phyloP scores from a whole-genome alignment of 2,888 invertebrate species.

The Trachelus iudaicus region DNA sequence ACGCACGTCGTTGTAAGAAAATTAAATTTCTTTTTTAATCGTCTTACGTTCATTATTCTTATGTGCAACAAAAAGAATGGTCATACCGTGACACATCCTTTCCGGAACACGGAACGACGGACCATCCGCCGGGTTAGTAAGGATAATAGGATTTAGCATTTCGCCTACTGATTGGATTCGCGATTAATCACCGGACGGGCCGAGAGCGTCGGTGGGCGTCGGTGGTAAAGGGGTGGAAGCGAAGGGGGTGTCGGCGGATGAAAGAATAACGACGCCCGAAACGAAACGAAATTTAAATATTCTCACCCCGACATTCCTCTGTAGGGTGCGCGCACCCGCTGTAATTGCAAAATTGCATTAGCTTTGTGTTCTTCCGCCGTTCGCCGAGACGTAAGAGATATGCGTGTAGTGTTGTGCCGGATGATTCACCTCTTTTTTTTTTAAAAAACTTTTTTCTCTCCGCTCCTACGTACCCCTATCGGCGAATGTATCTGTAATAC shows the following conservation, averaged over 20 bases:
- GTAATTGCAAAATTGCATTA: conserved; percentile 62
- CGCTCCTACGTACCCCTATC: background rate
- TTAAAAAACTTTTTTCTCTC: background rate
- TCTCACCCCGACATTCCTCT: conserved; percentile 39
- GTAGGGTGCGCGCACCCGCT: conserved; percentile 28
- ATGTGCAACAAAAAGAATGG: background rate
- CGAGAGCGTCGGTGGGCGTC: conserved; percentile 14
- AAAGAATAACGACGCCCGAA: conserved; percentile 56
- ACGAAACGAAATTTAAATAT: conserved; percentile 57
- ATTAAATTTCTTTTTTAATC: background rate
- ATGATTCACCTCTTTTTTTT: conserved; percentile 39
- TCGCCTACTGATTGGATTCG: conserved; percentile 50
- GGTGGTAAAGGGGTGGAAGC: conserved; percentile 13
- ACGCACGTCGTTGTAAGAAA: background rate
- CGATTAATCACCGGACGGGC: conserved; percentile 46
- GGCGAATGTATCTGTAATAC: background rate
- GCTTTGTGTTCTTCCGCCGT: conserved; percentile 58
- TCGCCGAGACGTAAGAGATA: conserved; percentile 55
- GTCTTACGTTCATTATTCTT: background rate
- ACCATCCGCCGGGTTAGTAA: background rate
- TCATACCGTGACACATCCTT: background rate
- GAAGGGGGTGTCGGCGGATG: conserved; percentile 31
- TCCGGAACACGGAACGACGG: background rate
- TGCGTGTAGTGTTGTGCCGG: conserved; percentile 35
- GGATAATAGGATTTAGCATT: conserved; percentile 5